A percentile compares a stretch with the other conserved stretches of the same genome.
Conservation (phyloP, 2,888 invertebrate genomes). For the Agrotis puta region DNA sequence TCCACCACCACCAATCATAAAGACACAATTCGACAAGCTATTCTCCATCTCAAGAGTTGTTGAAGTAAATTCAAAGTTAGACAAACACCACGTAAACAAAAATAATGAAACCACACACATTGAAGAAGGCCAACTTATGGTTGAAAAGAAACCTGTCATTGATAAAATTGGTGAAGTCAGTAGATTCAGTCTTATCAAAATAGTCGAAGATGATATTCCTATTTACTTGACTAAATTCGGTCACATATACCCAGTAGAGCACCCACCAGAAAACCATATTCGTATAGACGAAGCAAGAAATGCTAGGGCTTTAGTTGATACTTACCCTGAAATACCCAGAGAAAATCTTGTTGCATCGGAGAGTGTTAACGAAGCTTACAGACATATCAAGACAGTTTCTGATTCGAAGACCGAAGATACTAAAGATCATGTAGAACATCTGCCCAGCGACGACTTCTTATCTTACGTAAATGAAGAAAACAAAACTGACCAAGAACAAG, state of each 20-base stretch:
- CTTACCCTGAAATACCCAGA: constrained; percentile 81
- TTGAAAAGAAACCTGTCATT: constrained; percentile 91
- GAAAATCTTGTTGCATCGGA: constrained; percentile 89
- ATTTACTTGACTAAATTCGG: constrained; percentile 88
- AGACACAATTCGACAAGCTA: constrained; percentile 91
- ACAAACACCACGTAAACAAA: constrained; percentile 91
- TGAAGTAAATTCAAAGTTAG: constrained; percentile 93
- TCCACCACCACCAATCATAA: constrained; percentile 79
- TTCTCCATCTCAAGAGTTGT: constrained; percentile 93
- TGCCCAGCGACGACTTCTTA: constrained; percentile 81
- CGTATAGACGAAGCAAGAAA: constrained; percentile 89
- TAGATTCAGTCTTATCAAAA: constrained; percentile 93
- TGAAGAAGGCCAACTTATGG: constrained; percentile 88
- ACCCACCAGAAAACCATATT: constrained; percentile 87
- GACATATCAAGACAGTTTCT: constrained; percentile 79
- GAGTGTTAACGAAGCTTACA: constrained; percentile 88
- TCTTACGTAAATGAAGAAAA: constrained; percentile 85
- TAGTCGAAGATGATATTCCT: constrained; percentile 92
- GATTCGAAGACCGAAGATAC: constrained; percentile 60
- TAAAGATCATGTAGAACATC: constrained; percentile 75
- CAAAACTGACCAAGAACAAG: constrained; percentile 74
- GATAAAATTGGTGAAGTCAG: constrained; percentile 94
- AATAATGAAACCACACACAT: constrained; percentile 89
- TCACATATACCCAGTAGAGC: constrained; percentile 87
- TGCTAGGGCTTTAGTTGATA: constrained; percentile 82